Conservation (phyloP, 1,140 invertebrate species). For the Lamellibrachia luymesi region DNA sequence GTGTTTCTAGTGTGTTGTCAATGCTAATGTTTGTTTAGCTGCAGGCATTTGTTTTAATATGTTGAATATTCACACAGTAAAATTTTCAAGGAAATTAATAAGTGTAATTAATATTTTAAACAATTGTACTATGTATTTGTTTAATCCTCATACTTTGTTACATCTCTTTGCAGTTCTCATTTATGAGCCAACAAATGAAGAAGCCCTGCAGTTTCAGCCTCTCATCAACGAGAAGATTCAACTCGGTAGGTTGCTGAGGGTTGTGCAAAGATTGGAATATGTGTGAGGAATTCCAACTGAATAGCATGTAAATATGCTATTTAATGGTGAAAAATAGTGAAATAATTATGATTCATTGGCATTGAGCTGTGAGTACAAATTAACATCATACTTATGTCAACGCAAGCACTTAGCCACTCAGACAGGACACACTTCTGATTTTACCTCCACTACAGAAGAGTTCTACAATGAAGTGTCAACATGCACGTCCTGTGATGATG, state of each 20-base stretch:
- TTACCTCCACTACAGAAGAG: too few species aligned
- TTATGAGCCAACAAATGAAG: slow-evolving; percentile 44
- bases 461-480: too few species aligned
- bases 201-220: slow-evolving; percentile 44
- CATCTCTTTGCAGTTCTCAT: slow-evolving; percentile 43
- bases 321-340: too few species aligned
- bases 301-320: background rate
- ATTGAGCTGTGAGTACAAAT: too few species aligned
- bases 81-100: too few species aligned
- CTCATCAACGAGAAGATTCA: slow-evolving; percentile 45
- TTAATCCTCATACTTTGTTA: background rate
- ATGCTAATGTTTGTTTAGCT: too few species aligned
- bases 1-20: too few species aligned
- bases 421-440: background rate
- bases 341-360: too few species aligned
- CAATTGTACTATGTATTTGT: background rate
- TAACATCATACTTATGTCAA: background rate
- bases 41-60: too few species aligned
- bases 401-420: background rate
- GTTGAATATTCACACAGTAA: too few species aligned
- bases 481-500: too few species aligned
- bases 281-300: background rate
- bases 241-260: slow-evolving; percentile 34
- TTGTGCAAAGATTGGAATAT: background rate
- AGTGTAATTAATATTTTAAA: background rate